Evolutionary conservation across 2,113 vertebrate species (phyloP).

Genomic region (Diphyllodes magnificus): DNA sequence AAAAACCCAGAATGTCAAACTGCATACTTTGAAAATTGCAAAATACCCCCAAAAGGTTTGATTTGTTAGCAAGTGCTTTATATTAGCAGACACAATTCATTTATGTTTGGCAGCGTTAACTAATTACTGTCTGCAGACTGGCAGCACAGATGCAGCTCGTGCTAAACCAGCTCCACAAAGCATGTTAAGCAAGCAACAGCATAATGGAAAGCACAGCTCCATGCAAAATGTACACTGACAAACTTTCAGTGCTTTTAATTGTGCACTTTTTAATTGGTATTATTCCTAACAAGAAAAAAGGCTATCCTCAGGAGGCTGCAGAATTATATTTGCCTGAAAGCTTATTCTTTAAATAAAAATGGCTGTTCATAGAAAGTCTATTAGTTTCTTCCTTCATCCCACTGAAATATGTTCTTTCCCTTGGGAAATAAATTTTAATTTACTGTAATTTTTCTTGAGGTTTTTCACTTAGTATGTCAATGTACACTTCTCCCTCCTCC

Average conservation of each 20-base stretch:
- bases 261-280: constrained; percentile 69
- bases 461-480: constrained; percentile 55
- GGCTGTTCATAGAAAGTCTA: constrained; percentile 59
- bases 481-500: constrained; percentile 38
- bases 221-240: constrained; percentile 63
- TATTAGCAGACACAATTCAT: constrained; percentile 60
- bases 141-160: constrained; percentile 33
- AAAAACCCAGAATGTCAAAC: background rate
- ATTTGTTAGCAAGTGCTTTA: constrained; percentile 53
- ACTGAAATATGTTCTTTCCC: constrained; percentile 68
- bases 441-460: constrained; percentile 59
- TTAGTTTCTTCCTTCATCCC: constrained; percentile 63
- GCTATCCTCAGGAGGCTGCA: constrained; percentile 53
- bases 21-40: background rate
- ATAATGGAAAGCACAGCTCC: constrained; percentile 58
- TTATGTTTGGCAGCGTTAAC: constrained; percentile 69
- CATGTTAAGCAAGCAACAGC: constrained; percentile 45
- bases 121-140: constrained; percentile 54
- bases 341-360: constrained; percentile 65
- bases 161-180: constrained; percentile 45
- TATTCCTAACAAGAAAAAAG: constrained; percentile 60
- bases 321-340: constrained; percentile 69
- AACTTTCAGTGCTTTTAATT: constrained; percentile 68
- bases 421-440: constrained; percentile 75
- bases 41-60: constrained; percentile 26